Evolutionary conservation across 2,113 vertebrate genomes (phyloP).

Genomic region (Potamarius usumacintae): DNA sequence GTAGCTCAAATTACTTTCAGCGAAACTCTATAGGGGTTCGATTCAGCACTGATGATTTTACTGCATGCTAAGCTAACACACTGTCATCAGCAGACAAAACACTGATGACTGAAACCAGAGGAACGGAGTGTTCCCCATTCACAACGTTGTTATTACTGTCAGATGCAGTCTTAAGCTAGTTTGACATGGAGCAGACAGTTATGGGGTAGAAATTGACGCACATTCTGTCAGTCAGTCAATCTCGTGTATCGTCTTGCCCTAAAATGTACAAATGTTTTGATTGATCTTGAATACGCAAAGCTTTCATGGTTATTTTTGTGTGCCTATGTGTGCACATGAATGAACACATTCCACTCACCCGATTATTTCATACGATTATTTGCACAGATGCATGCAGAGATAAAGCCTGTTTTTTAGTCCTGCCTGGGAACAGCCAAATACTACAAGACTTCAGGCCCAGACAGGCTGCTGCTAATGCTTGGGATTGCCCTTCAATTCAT

Average conservation of each 20-base stretch:
- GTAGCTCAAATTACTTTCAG: background rate
- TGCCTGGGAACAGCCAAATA: background rate
- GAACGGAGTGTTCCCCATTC: conserved; percentile 10
- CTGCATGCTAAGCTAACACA: background rate
- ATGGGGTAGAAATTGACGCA: conserved; percentile 12
- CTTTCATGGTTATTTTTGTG: conserved; percentile 1
- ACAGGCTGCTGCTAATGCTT: background rate
- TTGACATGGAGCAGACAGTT: conserved; percentile 27
- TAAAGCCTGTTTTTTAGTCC: background rate
- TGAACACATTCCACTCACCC: conserved; percentile 13
- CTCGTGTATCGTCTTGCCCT: conserved; percentile 15
- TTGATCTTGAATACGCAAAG: conserved; percentile 3
- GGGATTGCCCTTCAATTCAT: background rate
- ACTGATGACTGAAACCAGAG: conserved; percentile 33
- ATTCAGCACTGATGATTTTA: conserved; percentile 2
- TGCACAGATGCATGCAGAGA: background rate
- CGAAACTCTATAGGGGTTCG: conserved; percentile 7
- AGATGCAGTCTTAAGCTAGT: conserved; percentile 25
- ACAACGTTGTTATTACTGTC: conserved; percentile 28
- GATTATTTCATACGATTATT: background rate
- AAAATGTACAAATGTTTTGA: conserved; percentile 30
- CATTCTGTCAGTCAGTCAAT: background rate
- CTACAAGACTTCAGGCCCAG: conserved; percentile 8
- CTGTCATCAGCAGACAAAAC: conserved; percentile 17
- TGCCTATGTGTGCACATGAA: background rate